These are phyloP conservation scores for Eidolon dupreanum DNA, from an alignment of 2,797 vertebrate genomes.

Conservation along the genomic window DNA sequence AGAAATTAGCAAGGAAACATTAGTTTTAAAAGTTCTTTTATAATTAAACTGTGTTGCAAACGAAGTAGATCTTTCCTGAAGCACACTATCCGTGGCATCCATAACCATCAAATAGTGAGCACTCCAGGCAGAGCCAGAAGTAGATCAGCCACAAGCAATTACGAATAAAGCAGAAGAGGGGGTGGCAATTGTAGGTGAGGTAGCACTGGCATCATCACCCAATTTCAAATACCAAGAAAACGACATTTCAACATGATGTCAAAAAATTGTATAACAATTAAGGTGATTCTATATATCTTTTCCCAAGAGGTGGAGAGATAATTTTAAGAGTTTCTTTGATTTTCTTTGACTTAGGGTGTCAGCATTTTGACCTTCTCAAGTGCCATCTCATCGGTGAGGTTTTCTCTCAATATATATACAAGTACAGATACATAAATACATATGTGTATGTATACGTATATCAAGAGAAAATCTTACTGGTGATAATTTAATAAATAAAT, in stretches of 20 bases:
- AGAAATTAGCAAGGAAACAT: conserved; percentile 71
- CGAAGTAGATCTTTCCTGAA: conserved; percentile 48
- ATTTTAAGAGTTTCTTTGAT: not conserved
- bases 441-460: not conserved
- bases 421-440: accelerated
- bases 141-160: not conserved
- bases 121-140: conserved; percentile 22
- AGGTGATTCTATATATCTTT: not conserved
- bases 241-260: not conserved
- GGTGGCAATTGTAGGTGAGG: not conserved
- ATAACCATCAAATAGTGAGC: conserved; percentile 48
- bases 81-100: conserved; percentile 51
- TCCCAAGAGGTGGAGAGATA: not conserved
- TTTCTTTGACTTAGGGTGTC: not conserved
- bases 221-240: not conserved
- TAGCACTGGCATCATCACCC: not conserved
- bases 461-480: not conserved
- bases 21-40: conserved; percentile 71
- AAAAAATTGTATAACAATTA: not conserved
- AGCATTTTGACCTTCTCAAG: not conserved
- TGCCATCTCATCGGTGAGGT: not conserved
- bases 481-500: not conserved
- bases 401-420: not conserved
- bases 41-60: conserved; percentile 74
- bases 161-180: not conserved